phyloP scores from a whole-genome alignment of 2,113 vertebrate species.

The Myiopsitta monachus region DNA sequence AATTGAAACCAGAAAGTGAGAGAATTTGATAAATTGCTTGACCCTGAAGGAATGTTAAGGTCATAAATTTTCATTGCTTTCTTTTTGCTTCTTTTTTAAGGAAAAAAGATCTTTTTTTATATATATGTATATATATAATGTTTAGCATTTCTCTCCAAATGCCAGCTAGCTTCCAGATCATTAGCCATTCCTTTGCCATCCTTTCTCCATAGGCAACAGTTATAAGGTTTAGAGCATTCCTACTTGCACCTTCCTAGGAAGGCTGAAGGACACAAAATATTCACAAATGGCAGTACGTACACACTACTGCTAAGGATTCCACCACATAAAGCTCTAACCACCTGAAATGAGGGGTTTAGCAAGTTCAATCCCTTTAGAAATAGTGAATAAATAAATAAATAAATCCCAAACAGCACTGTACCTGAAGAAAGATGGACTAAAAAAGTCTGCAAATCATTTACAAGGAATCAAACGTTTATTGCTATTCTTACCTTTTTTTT shows the following conservation, averaged over 20 bases:
- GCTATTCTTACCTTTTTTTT: neutral
- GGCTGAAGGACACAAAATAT: neutral
- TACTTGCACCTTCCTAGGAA: slow-evolving; percentile 17
- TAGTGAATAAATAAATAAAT: neutral
- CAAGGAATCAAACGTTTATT: neutral
- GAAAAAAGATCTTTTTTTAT: slow-evolving; percentile 32
- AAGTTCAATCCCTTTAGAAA: slow-evolving; percentile 42
- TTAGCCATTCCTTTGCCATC: slow-evolving; percentile 35
- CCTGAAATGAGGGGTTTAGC: neutral
- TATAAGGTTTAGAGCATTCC: slow-evolving; percentile 12
- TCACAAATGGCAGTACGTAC: slow-evolving; percentile 9
- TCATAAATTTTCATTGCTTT: slow-evolving; percentile 95
- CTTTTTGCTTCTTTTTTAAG: slow-evolving; percentile 43
- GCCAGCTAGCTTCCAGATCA: slow-evolving; percentile 65
- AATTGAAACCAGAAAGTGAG: slow-evolving; percentile 99
- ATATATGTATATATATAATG: slow-evolving; percentile 6
- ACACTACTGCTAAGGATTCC: neutral
- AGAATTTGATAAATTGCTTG: slow-evolving; percentile 99
- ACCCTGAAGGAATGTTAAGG: slow-evolving; percentile 97
- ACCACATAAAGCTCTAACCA: slow-evolving; percentile 1
- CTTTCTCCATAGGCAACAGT: slow-evolving; percentile 10
- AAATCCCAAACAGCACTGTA: neutral
- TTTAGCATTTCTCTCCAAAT: slow-evolving; percentile 72
- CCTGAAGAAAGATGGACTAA: slow-evolving; percentile 15
- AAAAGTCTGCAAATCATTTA: slow-evolving; percentile 25